A percentile compares a stretch with the other conserved stretches of the same genome.
Evolutionary conservation across 92 coral and sea anemone species (phyloP).

Genomic region (Pocillopora meandrina): DNA sequence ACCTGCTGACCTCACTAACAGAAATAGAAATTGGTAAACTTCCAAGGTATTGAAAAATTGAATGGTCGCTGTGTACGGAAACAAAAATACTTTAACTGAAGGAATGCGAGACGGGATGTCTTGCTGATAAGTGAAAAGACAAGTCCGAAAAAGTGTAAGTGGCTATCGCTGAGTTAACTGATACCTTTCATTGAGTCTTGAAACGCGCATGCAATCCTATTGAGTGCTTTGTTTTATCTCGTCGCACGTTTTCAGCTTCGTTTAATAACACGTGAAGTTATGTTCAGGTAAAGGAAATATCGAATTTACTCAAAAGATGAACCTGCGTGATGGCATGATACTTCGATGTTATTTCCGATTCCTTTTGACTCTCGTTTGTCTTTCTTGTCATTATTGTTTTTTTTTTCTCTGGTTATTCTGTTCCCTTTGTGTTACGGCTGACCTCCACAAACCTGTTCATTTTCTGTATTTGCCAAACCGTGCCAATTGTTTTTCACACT

Average conservation of each 20-base stretch:
- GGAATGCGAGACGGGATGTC: background rate
- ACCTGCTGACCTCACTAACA: background rate
- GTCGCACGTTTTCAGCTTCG: too few relatives aligned
- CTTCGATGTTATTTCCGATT: background rate
- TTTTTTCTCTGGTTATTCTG: too few relatives aligned
- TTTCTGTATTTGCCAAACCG: too few relatives aligned
- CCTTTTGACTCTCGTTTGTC: too few relatives aligned
- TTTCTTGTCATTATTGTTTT: too few relatives aligned
- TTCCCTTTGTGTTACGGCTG: too few relatives aligned
- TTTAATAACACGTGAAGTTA: constrained; percentile 13
- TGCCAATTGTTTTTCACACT: too few relatives aligned
- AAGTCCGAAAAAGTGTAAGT: background rate
- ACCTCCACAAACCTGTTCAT: too few relatives aligned
- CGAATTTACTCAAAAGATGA: background rate
- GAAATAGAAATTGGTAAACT: constrained; percentile 9
- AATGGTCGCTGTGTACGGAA: background rate
- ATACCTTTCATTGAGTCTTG: too few relatives aligned
- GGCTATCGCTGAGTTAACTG: background rate
- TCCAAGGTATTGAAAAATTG: background rate
- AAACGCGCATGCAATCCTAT: background rate
- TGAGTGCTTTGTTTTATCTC: background rate
- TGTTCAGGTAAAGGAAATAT: constrained; percentile 15
- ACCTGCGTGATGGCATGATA: background rate
- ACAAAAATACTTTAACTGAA: constrained; percentile 6
- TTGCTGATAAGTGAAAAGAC: background rate